phyloP scores from a whole-genome alignment of 92 coral and sea anemone genomes.

The Porites lobata region DNA sequence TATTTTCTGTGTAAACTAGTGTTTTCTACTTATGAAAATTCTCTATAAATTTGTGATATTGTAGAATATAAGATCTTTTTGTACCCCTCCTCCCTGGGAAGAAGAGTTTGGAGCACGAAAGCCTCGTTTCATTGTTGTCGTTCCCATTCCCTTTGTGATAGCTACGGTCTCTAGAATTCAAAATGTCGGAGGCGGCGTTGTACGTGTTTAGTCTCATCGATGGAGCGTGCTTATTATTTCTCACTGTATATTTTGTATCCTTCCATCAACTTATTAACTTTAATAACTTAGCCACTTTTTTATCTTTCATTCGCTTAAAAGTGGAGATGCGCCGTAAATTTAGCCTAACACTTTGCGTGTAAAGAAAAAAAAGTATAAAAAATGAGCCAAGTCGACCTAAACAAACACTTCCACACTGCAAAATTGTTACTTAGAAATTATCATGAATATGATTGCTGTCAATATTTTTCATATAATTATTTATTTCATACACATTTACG shows the following conservation, averaged over 20 bases:
- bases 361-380: neutral
- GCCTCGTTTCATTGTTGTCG: constrained; percentile 58
- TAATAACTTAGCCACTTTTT: neutral
- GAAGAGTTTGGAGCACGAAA: neutral
- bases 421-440: too few species aligned
- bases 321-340: neutral
- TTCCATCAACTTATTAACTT: constrained; percentile 20
- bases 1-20: neutral
- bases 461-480: too few species aligned
- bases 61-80: neutral
- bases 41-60: neutral
- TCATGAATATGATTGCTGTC: too few species aligned
- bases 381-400: too few species aligned
- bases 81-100: constrained; percentile 2
- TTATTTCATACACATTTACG: too few species aligned
- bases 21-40: too few species aligned
- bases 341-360: neutral
- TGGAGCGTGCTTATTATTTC: constrained; percentile 93
- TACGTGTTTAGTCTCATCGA: constrained; percentile 90
- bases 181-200: constrained; percentile 88
- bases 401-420: too few species aligned
- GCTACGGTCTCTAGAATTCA: constrained; percentile 24
- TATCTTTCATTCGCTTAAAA: neutral
- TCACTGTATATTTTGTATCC: constrained; percentile 99
- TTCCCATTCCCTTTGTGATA: constrained; percentile 37